phyloP scores from a whole-genome alignment of 2,888 invertebrate species.

The Pollenia amentaria region DNA sequence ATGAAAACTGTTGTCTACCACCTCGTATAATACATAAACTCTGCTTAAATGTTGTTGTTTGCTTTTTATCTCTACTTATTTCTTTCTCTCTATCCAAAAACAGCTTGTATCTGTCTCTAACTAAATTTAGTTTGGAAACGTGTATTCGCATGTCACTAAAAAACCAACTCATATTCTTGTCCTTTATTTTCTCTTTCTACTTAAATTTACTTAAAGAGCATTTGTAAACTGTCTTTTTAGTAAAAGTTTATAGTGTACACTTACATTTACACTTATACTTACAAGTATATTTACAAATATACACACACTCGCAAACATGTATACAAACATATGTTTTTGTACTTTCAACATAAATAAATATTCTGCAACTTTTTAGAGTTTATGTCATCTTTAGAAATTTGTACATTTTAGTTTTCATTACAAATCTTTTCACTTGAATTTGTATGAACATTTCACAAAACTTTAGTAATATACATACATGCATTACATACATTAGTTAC shows the following conservation, averaged over 20 bases:
- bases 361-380: conserved; percentile 8
- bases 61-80: neutral
- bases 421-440: neutral
- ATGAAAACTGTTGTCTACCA: no score
- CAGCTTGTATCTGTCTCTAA: neutral
- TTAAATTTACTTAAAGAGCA: conserved; percentile 37
- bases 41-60: neutral
- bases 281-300: neutral
- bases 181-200: neutral
- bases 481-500: neutral
- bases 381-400: conserved; percentile 41
- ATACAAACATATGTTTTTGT: neutral
- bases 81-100: neutral
- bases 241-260: neutral
- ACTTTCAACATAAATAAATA: neutral
- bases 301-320: neutral
- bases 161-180: conserved; percentile 2
- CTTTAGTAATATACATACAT: neutral
- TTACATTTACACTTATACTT: neutral
- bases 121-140: neutral
- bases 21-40: no score
- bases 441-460: neutral
- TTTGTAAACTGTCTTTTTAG: conserved; percentile 46
- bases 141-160: neutral
- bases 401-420: conserved; percentile 35